Evolutionary conservation across 92 coral and sea anemone species (phyloP).

Genomic region (Parazoanthus atlanticus): DNA sequence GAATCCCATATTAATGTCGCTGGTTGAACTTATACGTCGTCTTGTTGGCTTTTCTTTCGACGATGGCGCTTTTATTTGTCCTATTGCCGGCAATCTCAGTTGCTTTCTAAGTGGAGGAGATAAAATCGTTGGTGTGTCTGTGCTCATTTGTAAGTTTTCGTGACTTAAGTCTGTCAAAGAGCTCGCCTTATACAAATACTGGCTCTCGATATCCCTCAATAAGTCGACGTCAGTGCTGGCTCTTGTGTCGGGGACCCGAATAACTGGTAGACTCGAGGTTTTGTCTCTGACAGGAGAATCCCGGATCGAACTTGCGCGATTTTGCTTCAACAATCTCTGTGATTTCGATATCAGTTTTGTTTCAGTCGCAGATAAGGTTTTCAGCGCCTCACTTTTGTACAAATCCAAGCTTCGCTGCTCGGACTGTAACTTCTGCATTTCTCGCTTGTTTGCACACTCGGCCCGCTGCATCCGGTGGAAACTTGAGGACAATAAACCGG

Average conservation of each 20-base stretch:
- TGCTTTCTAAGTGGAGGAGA: not conserved
- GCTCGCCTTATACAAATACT: not conserved
- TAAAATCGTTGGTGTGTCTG: not conserved
- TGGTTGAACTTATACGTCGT: not conserved
- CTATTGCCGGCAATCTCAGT: slow-evolving; percentile 15
- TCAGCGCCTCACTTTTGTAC: slow-evolving; percentile 21
- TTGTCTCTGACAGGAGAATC: not conserved
- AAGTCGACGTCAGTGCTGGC: not conserved
- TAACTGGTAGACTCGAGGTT: slow-evolving; percentile 8
- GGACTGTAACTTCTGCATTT: slow-evolving; percentile 13
- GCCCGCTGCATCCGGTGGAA: slow-evolving; percentile 19
- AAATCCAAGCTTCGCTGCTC: slow-evolving; percentile 30
- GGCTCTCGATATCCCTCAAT: not conserved
- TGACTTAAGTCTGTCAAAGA: not conserved
- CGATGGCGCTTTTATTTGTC: not conserved
- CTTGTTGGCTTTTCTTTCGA: not conserved
- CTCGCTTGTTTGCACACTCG: slow-evolving; percentile 38
- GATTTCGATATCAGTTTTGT: slow-evolving; percentile 15
- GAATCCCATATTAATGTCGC: not conserved
- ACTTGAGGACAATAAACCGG: slow-evolving; percentile 6
- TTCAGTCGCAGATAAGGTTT: slow-evolving; percentile 28
- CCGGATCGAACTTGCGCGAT: not conserved
- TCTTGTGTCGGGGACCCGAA: not conserved
- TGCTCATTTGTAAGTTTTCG: not conserved
- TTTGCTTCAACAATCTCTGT: not conserved